Conservation (phyloP, 64 coral and sea anemone genomes). For the Montipora capricornis region DNA sequence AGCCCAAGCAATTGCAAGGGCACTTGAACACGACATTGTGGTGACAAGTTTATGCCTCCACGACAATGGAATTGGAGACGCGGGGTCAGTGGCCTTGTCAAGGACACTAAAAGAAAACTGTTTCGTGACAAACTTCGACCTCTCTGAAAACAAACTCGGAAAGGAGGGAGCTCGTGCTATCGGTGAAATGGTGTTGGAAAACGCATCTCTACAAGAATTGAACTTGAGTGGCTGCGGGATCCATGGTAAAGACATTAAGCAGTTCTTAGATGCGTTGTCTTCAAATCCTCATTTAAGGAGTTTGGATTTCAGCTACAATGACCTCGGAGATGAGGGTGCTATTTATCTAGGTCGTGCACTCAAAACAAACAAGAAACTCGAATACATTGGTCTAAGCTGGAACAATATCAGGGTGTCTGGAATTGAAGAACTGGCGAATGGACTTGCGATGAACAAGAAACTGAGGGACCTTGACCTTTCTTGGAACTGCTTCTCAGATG, state of each 20-base stretch:
- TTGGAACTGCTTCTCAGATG: constrained; percentile 68
- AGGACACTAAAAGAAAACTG: constrained; percentile 54
- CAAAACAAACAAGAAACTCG: constrained; percentile 3
- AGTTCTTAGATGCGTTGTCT: constrained; percentile 26
- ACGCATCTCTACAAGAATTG: constrained; percentile 35
- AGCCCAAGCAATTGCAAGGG: constrained; percentile 43
- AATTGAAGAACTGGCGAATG: constrained; percentile 18
- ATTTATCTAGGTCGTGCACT: constrained; percentile 36
- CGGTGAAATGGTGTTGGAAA: constrained; percentile 50
- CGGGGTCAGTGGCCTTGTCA: constrained; percentile 32
- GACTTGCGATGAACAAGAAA: constrained; percentile 23
- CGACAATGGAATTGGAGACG: constrained; percentile 47
- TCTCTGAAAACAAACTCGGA: constrained; percentile 55
- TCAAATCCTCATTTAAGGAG: constrained; percentile 38
- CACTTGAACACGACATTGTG: constrained; percentile 45
- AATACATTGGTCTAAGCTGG: constrained; percentile 70
- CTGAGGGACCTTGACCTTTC: constrained; percentile 58
- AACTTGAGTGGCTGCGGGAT: constrained; percentile 53
- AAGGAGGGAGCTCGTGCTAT: constrained; percentile 35
- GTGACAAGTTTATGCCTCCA: constrained; percentile 28
- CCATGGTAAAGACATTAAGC: constrained; percentile 60
- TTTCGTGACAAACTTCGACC: constrained; percentile 40
- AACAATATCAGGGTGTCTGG: constrained; percentile 38
- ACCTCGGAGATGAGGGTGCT: constrained; percentile 51
- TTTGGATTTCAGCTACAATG: constrained; percentile 52